These are phyloP conservation scores for Labrus mixtus DNA, from an alignment of 2,113 vertebrate species.

Conservation along the genomic window DNA sequence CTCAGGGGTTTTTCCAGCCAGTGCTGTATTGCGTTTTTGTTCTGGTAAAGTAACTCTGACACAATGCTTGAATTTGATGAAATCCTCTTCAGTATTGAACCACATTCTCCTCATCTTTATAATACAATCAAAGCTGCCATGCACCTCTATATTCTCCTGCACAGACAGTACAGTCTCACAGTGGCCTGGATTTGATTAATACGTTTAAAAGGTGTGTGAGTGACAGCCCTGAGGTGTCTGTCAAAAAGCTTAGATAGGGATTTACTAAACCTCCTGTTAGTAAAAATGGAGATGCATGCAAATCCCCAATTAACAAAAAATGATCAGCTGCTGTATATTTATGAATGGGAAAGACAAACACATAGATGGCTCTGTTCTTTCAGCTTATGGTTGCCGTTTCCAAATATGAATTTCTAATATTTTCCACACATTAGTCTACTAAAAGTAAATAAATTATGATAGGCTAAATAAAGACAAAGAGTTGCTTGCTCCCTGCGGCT, in stretches of 20 bases:
- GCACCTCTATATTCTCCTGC: background rate
- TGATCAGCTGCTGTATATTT: conserved; percentile 35
- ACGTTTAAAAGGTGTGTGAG: conserved; percentile 19
- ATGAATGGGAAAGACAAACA: conserved; percentile 19
- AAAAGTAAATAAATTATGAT: no score
- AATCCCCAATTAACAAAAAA: conserved; percentile 43
- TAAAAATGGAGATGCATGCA: conserved; percentile 45
- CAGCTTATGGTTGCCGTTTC: background rate
- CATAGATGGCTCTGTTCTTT: background rate
- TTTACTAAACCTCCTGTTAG: conserved; percentile 11
- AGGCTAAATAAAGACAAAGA: no score
- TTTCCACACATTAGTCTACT: no score
- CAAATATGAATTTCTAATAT: background rate
- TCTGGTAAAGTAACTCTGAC: conserved; percentile 11
- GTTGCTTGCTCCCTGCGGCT: background rate
- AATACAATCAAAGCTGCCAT: conserved; percentile 43
- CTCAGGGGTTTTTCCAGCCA: conserved; percentile 12
- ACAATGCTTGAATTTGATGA: conserved; percentile 44
- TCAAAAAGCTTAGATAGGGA: background rate
- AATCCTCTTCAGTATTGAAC: conserved; percentile 52
- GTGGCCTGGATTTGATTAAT: conserved; percentile 30
- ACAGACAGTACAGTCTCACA: background rate
- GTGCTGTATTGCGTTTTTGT: conserved; percentile 15
- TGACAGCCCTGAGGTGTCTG: conserved; percentile 10
- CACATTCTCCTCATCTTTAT: conserved; percentile 6